Base-by-base conservation (phyloP, 2,797 vertebrate species). In the Crenuchus spilurus region DNA sequence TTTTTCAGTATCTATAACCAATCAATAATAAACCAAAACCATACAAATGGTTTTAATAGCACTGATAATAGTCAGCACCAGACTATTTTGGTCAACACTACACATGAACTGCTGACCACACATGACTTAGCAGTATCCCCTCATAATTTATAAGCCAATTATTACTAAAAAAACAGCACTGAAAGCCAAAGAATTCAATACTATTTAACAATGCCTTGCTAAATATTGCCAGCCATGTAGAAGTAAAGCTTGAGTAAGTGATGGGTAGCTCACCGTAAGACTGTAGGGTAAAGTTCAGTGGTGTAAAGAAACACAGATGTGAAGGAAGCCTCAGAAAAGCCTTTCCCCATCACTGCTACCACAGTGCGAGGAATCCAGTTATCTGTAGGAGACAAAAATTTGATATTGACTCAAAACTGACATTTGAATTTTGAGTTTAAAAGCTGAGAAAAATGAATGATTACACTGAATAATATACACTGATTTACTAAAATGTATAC, bases 221-320 rank as follows among this genome's bases (percentile, higher is more conserved):
- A 51, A 41, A 20, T 1, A 54, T 74, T 66, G 20, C 22, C n/a
- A n/a, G 31, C 11, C 49, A 14, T 22, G n/a, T 20, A 44, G 5
- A 11, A 22, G n/a, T 8, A n/a, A 35, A 44, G 10, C 18, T 13
- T 10, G 30, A 24, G 3, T 4, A 44, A 52, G 55, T 35, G 35
- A 42, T 31, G 10, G 41, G 42, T 51, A 28, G 78, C 84, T 86
- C 82, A 96, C 95, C 95, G 94, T 79, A 96, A 83, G 4, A 96
- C 88, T 0, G 95, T 96, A 4, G 96, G 95, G 65, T 92, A 96
- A 52, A 97, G 86, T 79, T 97, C 96, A 0, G 91, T 85, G 26
- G 95, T 94, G 83, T 94, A 95, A 67, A 97, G 79, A 83, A 66
- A 94, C 51, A 91, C 67, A 0, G 82, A 91, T 0, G 92, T 94